These are phyloP conservation scores for Jacana jacana DNA, from an alignment of 2,113 vertebrate species.

Conservation along the genomic window DNA sequence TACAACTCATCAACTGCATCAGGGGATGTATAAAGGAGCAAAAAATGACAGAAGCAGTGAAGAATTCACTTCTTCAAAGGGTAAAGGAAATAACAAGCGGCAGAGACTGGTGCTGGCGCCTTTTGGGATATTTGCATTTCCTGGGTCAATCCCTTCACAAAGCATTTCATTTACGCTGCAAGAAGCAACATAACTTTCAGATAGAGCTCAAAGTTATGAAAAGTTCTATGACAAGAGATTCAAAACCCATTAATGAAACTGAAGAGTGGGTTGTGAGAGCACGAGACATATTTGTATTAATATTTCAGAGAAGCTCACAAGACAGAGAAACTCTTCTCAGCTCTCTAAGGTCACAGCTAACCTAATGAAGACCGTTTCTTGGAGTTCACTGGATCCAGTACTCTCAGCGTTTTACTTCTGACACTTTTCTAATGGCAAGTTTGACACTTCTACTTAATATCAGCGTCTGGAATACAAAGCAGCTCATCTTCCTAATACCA, in stretches of 20 bases:
- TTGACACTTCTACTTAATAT: constrained; percentile 32
- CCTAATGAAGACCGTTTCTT: constrained; percentile 34
- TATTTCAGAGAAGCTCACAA: constrained; percentile 24
- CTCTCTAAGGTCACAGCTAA: constrained; percentile 34
- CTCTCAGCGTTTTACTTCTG: constrained; percentile 38
- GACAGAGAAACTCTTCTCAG: constrained; percentile 39
- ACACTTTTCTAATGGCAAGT: constrained; percentile 31
- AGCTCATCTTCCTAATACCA: constrained; percentile 15
- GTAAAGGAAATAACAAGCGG: neutral
- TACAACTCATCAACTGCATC: neutral
- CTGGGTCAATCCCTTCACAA: neutral
- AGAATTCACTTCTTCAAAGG: neutral
- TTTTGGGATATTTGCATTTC: neutral
- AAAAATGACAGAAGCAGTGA: accelerated
- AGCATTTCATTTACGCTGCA: neutral
- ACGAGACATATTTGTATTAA: neutral
- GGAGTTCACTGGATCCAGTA: constrained; percentile 6
- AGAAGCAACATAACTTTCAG: neutral
- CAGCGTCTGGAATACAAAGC: neutral
- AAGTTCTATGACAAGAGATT: neutral
- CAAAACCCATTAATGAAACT: constrained; percentile 41
- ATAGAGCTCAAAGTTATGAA: neutral
- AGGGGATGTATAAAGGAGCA: neutral
- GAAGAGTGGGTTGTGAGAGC: neutral
- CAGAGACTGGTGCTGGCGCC: neutral